A percentile compares a stretch with the other conserved stretches of the same genome.
Conservation (phyloP, 1,140 invertebrate species). For the Brachionus rubens region DNA sequence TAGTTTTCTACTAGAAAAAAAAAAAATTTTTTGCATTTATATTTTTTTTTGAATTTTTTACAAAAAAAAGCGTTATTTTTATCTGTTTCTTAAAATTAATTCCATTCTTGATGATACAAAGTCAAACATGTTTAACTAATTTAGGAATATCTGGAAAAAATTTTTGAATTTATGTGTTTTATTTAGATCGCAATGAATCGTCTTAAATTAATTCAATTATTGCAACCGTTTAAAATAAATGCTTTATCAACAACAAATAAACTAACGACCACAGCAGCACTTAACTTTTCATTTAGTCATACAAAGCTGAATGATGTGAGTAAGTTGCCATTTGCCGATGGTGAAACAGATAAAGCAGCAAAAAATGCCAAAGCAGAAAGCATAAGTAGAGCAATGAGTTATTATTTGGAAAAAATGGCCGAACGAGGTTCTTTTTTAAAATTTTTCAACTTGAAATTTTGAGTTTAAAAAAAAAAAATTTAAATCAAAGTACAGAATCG, state of each 20-base stretch:
- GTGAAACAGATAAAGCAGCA: not conserved
- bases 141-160: too few species aligned
- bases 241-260: not conserved
- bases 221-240: not conserved
- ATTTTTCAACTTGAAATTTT: not conserved
- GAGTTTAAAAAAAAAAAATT: slow-evolving; percentile 45
- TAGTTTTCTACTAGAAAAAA: slow-evolving; percentile 1
- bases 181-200: slow-evolving; percentile 22
- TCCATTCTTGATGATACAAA: too few species aligned
- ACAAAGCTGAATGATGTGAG: not conserved
- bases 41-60: too few species aligned
- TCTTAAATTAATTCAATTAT: slow-evolving; percentile 1
- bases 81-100: too few species aligned
- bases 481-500: slow-evolving; percentile 65
- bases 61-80: too few species aligned
- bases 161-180: not conserved
- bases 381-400: slow-evolving; percentile 43
- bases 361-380: slow-evolving; percentile 22
- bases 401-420: slow-evolving; percentile 33
- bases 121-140: too few species aligned
- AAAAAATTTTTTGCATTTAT: too few species aligned
- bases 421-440: not conserved
- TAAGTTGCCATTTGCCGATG: not conserved
- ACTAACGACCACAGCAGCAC: not conserved
- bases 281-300: not conserved